phyloP scores from a whole-genome alignment of 1,140 invertebrate genomes.

The Hyposmocoma kahamanoa region DNA sequence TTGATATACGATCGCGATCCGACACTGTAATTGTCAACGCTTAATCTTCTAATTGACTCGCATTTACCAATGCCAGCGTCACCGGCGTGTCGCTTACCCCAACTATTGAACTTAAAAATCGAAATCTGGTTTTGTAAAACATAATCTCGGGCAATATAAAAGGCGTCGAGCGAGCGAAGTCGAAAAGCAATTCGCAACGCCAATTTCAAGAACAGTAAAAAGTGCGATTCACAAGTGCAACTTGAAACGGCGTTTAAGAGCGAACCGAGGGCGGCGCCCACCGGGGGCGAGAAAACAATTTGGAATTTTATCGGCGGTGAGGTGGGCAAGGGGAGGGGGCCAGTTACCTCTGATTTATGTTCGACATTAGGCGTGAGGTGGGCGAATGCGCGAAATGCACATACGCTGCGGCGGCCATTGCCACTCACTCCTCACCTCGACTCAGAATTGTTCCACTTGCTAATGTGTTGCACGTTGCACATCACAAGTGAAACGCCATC shows the following conservation, averaged over 20 bases:
- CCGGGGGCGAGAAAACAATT: conserved; percentile 69
- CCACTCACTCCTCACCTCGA: conserved; percentile 17
- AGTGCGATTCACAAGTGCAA: conserved; percentile 71
- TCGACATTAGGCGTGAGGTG: conserved; percentile 47
- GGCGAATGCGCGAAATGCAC: conserved; percentile 49
- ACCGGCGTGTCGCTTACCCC: conserved; percentile 51
- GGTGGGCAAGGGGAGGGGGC: conserved; percentile 39
- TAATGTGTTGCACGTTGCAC: too few relatives aligned
- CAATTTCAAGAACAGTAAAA: conserved; percentile 69
- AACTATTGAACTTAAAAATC: conserved; percentile 11
- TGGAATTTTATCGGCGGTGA: conserved; percentile 62
- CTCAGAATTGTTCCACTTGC: too few relatives aligned
- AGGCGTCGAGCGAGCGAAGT: conserved; percentile 25
- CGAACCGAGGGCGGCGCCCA: conserved; percentile 64
- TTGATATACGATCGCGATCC: conserved; percentile 72
- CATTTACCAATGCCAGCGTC: conserved; percentile 69
- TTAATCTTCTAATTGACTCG: conserved; percentile 73
- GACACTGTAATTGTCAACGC: conserved; percentile 69
- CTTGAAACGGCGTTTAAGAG: conserved; percentile 71
- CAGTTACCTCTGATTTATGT: conserved; percentile 65
- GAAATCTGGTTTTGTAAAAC: conserved; percentile 35
- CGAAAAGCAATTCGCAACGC: conserved; percentile 58
- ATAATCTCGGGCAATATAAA: conserved; percentile 38
- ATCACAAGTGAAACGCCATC: too few relatives aligned
- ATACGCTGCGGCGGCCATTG: conserved; percentile 25